Evolutionary conservation across 1,140 invertebrate genomes (phyloP).

Genomic region (Oreohelix idahoensis): DNA sequence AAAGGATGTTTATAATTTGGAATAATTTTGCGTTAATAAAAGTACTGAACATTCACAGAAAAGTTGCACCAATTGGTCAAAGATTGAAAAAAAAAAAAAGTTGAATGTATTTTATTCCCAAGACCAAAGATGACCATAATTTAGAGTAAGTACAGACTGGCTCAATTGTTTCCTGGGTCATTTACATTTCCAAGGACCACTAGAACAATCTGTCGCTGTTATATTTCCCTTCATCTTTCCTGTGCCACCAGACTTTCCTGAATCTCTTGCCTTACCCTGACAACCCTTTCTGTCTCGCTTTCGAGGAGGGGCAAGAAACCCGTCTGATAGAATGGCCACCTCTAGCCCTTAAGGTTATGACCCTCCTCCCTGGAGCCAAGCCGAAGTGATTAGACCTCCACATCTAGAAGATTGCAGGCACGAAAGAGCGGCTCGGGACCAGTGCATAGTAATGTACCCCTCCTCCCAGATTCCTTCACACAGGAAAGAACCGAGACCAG

Average conservation of each 20-base stretch:
- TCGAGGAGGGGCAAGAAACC: not conserved
- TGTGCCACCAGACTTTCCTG: not conserved
- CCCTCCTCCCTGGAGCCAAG: not conserved
- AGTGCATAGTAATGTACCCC: not conserved
- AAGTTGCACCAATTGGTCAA: too few relatives aligned
- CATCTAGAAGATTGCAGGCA: not conserved
- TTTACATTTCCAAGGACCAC: not conserved
- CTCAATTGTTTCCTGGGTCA: not conserved
- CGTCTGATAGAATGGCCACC: conserved; percentile 1
- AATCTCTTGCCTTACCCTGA: not conserved
- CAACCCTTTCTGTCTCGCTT: not conserved
- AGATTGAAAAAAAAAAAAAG: too few relatives aligned
- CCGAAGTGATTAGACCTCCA: not conserved
- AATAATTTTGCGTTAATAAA: too few relatives aligned
- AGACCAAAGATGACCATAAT: too few relatives aligned
- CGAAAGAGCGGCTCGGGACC: not conserved
- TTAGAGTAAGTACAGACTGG: too few relatives aligned
- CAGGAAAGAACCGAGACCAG: not conserved
- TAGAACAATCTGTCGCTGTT: not conserved
- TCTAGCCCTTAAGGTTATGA: not conserved
- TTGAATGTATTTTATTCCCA: too few relatives aligned
- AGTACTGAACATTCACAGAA: too few relatives aligned
- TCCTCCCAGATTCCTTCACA: conserved; percentile 15
- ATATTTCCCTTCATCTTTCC: not conserved
- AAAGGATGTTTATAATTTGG: too few relatives aligned